Evolutionary conservation across 1,140 invertebrate genomes (phyloP).

Genomic region (Philotrypesis tridentata): DNA sequence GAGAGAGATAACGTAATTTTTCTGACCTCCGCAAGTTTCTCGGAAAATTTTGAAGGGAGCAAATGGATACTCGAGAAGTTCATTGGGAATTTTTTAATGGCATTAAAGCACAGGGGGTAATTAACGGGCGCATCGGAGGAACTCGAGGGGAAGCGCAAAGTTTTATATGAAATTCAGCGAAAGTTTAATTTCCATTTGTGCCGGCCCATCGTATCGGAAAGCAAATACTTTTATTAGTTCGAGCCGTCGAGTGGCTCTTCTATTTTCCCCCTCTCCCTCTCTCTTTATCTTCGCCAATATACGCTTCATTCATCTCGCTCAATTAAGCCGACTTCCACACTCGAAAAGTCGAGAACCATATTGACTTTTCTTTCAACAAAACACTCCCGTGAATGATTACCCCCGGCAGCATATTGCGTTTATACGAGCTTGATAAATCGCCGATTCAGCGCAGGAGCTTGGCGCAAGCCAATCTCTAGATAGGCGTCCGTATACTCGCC

Average conservation of each 20-base stretch:
- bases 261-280: background rate
- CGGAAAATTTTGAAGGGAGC: too few species aligned
- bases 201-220: background rate
- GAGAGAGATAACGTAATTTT: too few species aligned
- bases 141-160: background rate
- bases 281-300: background rate
- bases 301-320: background rate
- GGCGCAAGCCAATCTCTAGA: too few species aligned
- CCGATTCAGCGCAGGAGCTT: too few species aligned
- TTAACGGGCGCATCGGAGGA: background rate
- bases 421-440: too few species aligned
- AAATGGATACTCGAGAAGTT: background rate
- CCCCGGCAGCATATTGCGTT: too few species aligned
- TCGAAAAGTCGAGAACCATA: background rate
- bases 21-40: too few species aligned
- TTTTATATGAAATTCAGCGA: constrained; percentile 16
- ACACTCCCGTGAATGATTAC: too few species aligned
- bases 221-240: background rate
- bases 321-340: background rate
- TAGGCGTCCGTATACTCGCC: too few species aligned
- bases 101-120: background rate
- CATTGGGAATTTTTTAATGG: background rate
- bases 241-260: too few species aligned
- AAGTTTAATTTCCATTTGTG: background rate
- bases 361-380: too few species aligned